Base-by-base conservation (phyloP, 2,113 vertebrate species). In the Peromyscus californicus region DNA sequence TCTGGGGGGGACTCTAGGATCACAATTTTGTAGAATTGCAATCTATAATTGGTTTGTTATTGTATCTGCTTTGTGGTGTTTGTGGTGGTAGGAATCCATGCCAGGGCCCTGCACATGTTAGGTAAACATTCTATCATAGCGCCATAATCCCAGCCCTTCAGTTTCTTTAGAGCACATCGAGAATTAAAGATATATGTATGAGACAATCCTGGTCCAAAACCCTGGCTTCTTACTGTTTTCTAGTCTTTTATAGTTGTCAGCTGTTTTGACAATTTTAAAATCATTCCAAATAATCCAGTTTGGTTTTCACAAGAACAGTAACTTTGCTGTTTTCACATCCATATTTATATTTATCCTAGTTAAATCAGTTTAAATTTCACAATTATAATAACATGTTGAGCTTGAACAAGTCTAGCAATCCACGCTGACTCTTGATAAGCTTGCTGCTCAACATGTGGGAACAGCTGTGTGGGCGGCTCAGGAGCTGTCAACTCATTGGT, bases 371-470 rank as follows among this genome's bases (percentile, higher is more conserved):
- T 91, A 80, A 67, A 7, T 95, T 61, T 29, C 19, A 19, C 10
- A 63, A 91, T 54, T 70, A 85, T 26, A 93, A 70, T 80, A 88
- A 74, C 24, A 94, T 69, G 70, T 89, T 96, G n/a, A 54, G 42
- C 45, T 89, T 4, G 6, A 89, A 45, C n/a, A 59, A 22, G 21
- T 86, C 84, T 72, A 51, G 70, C 24, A 78, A 76, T 42, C 67
- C 78, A 31, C 88, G n/a, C n/a, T 76, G 78, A 86, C 33, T 93
- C 7, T 57, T 42, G 57, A 57, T 48, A 69, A 93, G 51, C 67
- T 82, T 76, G 69, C 7, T 42, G 63, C 4, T 80, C 33, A 21
- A 24, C n/a, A 31, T 26, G 13, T 95, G 54, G 67, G 33, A 33
- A 78, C 7, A 51, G n/a, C 13, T 26, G 54, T 59, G 2, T 11